phyloP scores from a whole-genome alignment of 1,140 invertebrate species.

The Whitmania pigra region DNA sequence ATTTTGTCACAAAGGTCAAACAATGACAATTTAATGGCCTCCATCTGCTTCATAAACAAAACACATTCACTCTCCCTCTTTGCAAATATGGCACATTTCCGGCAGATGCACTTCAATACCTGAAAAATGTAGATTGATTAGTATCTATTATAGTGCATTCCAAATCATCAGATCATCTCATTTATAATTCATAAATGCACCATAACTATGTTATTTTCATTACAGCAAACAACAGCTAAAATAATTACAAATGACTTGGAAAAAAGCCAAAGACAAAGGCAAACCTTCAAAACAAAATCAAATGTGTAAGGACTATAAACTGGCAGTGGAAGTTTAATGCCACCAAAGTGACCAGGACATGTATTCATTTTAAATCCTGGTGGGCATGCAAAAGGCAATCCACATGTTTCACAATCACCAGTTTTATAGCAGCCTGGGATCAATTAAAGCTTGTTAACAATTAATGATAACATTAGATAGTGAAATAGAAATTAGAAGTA shows the following conservation, averaged over 20 bases:
- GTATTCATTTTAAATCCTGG: constrained; percentile 22
- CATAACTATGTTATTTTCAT: too few relatives aligned
- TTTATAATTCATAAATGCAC: too few relatives aligned
- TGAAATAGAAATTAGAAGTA: neutral
- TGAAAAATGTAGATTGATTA: constrained; percentile 33
- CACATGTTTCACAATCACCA: constrained; percentile 55
- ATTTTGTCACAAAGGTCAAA: constrained; percentile 55
- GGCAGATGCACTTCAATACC: constrained; percentile 50
- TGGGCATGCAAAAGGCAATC: constrained; percentile 43
- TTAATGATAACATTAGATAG: constrained; percentile 18
- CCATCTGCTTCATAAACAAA: constrained; percentile 58
- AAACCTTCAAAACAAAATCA: constrained; percentile 56
- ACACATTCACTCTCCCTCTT: constrained; percentile 28
- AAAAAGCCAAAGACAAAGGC: constrained; percentile 13
- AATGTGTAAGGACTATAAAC: constrained; percentile 85
- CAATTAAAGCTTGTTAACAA: neutral
- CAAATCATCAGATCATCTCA: too few relatives aligned
- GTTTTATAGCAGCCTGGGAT: neutral
- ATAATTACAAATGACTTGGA: neutral
- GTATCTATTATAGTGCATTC: too few relatives aligned
- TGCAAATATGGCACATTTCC: constrained; percentile 43
- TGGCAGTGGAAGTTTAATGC: constrained; percentile 78
- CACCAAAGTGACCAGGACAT: constrained; percentile 82
- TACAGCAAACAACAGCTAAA: neutral
- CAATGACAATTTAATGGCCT: constrained; percentile 60